Evolutionary conservation across 2,888 invertebrate species (phyloP).

Genomic region (Unio delphinus): DNA sequence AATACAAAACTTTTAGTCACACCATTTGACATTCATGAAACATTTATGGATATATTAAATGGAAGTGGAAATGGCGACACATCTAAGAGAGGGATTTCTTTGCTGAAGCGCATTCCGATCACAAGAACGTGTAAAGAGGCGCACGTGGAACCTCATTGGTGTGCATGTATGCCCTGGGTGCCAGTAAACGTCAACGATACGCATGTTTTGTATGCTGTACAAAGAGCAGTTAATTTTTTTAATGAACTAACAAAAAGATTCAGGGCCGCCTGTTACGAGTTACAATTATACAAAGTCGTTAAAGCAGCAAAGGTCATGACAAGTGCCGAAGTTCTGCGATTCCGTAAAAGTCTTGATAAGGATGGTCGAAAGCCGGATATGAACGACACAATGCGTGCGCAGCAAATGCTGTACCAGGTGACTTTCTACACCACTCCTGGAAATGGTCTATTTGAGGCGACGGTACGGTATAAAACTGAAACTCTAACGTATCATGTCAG

Average conservation of each 20-base stretch:
- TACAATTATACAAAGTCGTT: slow-evolving; percentile 76
- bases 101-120: slow-evolving; percentile 73
- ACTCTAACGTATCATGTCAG: slow-evolving; percentile 78
- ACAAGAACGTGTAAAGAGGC: slow-evolving; percentile 89
- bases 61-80: slow-evolving; percentile 15
- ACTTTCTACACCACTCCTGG: slow-evolving; percentile 84
- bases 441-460: slow-evolving; percentile 86
- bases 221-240: slow-evolving; percentile 66
- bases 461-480: slow-evolving; percentile 77
- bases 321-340: slow-evolving; percentile 80
- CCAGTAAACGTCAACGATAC: slow-evolving; percentile 75
- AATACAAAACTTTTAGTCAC: slow-evolving; percentile 84
- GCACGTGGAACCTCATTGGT: slow-evolving; percentile 95
- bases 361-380: slow-evolving; percentile 89
- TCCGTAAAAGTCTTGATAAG: slow-evolving; percentile 81
- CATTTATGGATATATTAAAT: slow-evolving; percentile 81
- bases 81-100: slow-evolving; percentile 60
- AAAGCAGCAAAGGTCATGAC: slow-evolving; percentile 83
- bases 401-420: slow-evolving; percentile 82
- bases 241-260: slow-evolving; percentile 78
- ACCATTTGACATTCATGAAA: slow-evolving; percentile 91
- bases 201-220: slow-evolving; percentile 75
- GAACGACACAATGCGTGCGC: slow-evolving; percentile 76
- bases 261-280: slow-evolving; percentile 61
- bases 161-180: slow-evolving; percentile 91